Conservation (phyloP, 1,140 invertebrate genomes). For the Pteromalus puparum region DNA sequence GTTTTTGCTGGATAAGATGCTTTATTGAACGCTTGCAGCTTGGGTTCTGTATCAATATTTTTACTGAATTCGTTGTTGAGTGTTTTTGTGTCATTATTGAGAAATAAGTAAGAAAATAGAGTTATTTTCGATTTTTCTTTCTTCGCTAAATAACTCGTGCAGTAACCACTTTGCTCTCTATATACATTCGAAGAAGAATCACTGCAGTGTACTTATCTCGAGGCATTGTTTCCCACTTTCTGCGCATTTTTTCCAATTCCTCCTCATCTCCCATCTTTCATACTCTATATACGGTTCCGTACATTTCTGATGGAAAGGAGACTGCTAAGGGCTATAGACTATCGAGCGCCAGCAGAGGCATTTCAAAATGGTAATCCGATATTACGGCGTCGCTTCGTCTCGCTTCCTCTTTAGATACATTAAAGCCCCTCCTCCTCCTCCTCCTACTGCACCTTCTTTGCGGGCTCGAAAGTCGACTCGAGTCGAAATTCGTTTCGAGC, state of each 20-base stretch:
- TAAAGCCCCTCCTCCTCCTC: conserved; percentile 56
- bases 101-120: too few species aligned
- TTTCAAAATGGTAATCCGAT: conserved; percentile 66
- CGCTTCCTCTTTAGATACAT: conserved; percentile 55
- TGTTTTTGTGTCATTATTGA: too few species aligned
- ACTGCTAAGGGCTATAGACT: neutral
- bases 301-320: neutral
- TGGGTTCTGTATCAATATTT: neutral
- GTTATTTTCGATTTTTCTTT: too few species aligned
- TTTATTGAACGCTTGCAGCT: neutral
- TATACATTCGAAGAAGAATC: neutral
- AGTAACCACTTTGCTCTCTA: too few species aligned
- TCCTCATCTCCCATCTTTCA: neutral
- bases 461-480: conserved; percentile 55
- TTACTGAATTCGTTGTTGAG: neutral
- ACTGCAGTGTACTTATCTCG: neutral
- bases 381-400: conserved; percentile 65
- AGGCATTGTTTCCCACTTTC: neutral
- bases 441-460: neutral
- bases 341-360: conserved; percentile 38
- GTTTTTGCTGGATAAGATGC: neutral
- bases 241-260: neutral
- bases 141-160: too few species aligned
- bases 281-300: neutral
- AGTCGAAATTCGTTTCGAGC: conserved; percentile 57